These are phyloP conservation scores for Epinotia bilunana DNA, from an alignment of 2,888 invertebrate genomes.

Conservation along the genomic window DNA sequence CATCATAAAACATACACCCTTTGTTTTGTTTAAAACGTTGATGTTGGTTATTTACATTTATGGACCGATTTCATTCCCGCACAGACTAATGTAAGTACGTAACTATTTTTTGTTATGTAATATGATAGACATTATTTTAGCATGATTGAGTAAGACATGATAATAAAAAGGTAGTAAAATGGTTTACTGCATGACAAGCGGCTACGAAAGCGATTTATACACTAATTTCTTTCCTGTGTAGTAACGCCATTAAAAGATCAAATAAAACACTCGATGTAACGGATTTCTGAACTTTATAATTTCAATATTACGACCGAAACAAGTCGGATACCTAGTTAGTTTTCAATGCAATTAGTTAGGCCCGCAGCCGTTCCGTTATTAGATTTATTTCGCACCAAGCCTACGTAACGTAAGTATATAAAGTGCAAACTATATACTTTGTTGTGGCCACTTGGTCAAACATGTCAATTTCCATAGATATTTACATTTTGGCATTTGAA, in stretches of 20 bases:
- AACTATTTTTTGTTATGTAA: too few species aligned
- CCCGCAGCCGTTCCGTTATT: neutral
- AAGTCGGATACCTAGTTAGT: neutral
- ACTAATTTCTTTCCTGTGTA: slow-evolving; percentile 13
- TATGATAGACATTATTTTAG: neutral
- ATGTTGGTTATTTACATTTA: too few species aligned
- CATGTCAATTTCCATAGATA: slow-evolving; percentile 38
- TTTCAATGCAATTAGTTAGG: neutral
- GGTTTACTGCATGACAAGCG: slow-evolving; percentile 10
- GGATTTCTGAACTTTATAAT: neutral
- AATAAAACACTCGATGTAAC: neutral
- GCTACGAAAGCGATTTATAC: slow-evolving; percentile 11
- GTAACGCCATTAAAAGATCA: slow-evolving; percentile 12
- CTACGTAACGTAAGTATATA: neutral
- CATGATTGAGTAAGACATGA: neutral
- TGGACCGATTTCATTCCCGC: too few species aligned
- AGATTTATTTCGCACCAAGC: neutral
- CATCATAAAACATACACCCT: too few species aligned
- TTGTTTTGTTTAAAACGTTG: too few species aligned
- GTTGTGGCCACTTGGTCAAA: slow-evolving; percentile 19
- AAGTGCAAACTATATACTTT: slow-evolving; percentile 7
- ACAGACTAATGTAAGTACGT: too few species aligned
- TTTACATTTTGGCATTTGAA: slow-evolving; percentile 28
- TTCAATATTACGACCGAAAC: neutral
- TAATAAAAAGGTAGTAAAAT: neutral